Conservation (phyloP, 2,797 vertebrate genomes). For the Meda fulgida region DNA sequence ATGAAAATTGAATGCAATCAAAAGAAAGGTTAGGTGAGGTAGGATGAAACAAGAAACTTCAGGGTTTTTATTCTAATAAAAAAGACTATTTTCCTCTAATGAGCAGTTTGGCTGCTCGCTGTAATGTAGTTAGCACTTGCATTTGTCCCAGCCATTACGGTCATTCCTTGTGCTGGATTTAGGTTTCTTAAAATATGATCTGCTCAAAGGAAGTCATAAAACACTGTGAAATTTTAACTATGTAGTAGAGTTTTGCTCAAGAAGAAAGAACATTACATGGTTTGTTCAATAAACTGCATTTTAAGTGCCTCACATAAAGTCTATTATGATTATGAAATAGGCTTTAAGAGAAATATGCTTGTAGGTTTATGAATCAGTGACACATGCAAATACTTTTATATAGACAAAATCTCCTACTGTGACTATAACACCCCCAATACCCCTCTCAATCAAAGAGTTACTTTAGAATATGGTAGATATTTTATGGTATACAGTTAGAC, state of each 20-base stretch:
- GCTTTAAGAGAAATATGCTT: background rate
- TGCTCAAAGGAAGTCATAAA: background rate
- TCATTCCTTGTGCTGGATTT: background rate
- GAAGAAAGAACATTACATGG: background rate
- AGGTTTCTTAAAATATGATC: background rate
- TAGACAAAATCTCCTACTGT: background rate
- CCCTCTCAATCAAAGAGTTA: background rate
- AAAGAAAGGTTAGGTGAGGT: slow-evolving; percentile 44
- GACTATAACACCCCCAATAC: background rate
- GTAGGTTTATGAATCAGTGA: background rate
- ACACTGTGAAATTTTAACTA: background rate
- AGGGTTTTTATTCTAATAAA: slow-evolving; percentile 46
- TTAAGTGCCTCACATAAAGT: background rate
- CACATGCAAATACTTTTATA: background rate
- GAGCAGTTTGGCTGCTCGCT: slow-evolving; percentile 16
- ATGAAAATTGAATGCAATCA: slow-evolving; percentile 41
- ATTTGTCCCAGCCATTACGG: background rate
- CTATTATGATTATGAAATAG: background rate
- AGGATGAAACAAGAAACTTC: slow-evolving; percentile 42
- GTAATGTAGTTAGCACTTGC: background rate
- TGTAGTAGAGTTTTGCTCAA: background rate
- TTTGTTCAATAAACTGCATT: background rate
- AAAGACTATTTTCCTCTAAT: slow-evolving; percentile 5
- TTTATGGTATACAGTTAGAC: background rate
- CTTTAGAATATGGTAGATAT: background rate